phyloP scores from a whole-genome alignment of 2,113 vertebrate genomes.

The Clupea harengus region DNA sequence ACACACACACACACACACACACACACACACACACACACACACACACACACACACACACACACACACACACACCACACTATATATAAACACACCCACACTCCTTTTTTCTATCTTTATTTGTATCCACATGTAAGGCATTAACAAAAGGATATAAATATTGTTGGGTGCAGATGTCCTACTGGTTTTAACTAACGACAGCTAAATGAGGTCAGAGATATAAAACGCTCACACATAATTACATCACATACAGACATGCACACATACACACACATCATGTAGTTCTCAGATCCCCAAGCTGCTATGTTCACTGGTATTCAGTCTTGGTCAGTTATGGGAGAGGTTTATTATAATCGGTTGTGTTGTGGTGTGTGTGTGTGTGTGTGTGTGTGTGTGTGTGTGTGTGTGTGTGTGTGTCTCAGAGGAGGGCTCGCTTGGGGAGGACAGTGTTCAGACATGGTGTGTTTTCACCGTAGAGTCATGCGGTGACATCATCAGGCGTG shows the following conservation, averaged over 20 bases:
- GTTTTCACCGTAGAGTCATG: neutral
- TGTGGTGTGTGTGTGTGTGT: neutral
- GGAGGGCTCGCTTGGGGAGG: neutral
- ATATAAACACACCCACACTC: neutral
- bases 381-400: neutral
- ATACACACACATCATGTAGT: neutral
- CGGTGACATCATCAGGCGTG: neutral
- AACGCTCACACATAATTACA: neutral
- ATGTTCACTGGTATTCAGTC: neutral
- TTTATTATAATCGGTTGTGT: neutral
- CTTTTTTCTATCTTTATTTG: neutral
- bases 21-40: constrained; percentile 6
- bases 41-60: constrained; percentile 9
- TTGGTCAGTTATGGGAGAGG: neutral
- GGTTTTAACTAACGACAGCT: too few relatives aligned
- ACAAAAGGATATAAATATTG: neutral
- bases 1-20: neutral
- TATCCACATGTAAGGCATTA: neutral
- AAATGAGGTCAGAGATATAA: too few relatives aligned
- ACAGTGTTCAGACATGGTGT: neutral
- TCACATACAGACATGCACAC: neutral
- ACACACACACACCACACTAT: neutral
- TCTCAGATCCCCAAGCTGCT: neutral
- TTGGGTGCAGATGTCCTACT: neutral
- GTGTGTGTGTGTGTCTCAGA: neutral